phyloP scores from a whole-genome alignment of 2,797 vertebrate species.

The Iguana delicatissima region DNA sequence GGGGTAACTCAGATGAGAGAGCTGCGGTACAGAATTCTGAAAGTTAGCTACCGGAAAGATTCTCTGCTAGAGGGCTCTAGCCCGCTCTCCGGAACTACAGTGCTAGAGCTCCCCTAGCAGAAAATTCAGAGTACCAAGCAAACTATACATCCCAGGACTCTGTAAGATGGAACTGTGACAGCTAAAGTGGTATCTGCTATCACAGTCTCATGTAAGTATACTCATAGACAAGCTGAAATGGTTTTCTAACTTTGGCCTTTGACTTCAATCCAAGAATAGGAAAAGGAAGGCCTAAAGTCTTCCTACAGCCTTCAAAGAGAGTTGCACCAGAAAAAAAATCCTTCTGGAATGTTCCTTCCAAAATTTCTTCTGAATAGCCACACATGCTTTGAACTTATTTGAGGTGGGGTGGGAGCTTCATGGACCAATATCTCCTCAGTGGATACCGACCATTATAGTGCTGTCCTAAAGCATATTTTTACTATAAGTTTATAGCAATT shows the following conservation, averaged over 20 bases:
- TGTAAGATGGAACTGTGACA: too few relatives aligned
- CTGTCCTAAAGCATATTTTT: neutral
- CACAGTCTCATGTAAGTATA: too few relatives aligned
- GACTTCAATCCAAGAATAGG: neutral
- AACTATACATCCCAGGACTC: too few relatives aligned
- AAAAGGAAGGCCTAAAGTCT: neutral
- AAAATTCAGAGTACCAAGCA: too few relatives aligned
- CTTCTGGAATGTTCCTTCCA: neutral
- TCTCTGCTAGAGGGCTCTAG: too few relatives aligned
- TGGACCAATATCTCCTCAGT: neutral
- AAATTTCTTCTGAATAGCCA: neutral
- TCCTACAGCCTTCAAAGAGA: neutral
- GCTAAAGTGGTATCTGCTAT: too few relatives aligned
- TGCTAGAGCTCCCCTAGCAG: too few relatives aligned
- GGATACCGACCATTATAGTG: neutral
- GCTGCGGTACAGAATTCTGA: constrained; percentile 40
- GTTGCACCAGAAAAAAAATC: neutral
- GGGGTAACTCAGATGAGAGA: constrained; percentile 31
- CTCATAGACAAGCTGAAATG: neutral
- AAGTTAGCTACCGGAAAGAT: neutral
- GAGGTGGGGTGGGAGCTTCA: neutral
- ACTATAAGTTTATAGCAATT: neutral
- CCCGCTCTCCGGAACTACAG: too few relatives aligned
- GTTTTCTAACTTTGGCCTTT: neutral
- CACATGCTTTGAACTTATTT: too few relatives aligned